Evolutionary conservation across 1,140 invertebrate genomes (phyloP), one percentile per base, ranked within the genome.

Genomic region (Eueides isabella): DNA sequence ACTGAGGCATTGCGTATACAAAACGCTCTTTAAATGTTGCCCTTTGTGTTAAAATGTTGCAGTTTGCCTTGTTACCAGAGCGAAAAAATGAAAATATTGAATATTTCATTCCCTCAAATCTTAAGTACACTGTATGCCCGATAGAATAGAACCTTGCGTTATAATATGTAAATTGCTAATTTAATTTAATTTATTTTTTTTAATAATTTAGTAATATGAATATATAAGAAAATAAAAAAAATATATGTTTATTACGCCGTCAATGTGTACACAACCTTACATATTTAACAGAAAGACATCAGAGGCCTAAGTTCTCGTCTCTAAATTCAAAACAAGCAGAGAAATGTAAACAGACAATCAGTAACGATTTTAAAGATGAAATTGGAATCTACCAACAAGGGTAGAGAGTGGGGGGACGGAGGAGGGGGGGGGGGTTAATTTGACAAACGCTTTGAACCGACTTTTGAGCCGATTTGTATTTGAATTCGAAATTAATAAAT

Each of bases 271-370:
- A 23, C 26, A 23, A 23, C 44, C 73, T 67, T 65, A 71, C 30
- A 65, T 30, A 31, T 48, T 71, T 33, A 75, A 69, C 61, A 74
- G 61, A 64, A 63, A 65, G 73, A 75, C 73, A 70, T 67, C 67
- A 75, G 31, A 81, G 85, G 78, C 74, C 81, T 80, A 81, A 84
- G 72, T 86, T 80, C 84, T 87, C 82, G 82, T 85, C 84, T 88
- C 85, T 87, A 85, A 87, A 91, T 85, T 90, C 85, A 83, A 90
- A 87, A 88, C 84, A 88, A 89, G 83, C 89, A 83, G 78, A 84
- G 85, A 77, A 87, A 89, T 87, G 88, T 88, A 90, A 92, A 92
- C 88, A 91, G 87, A 91, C 88, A 92, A 91, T 92, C 90, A 92
- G 86, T 80, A 83, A 80, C 82, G 82, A 90, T 90, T 92, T 90